Conservation (phyloP, 2,113 vertebrate genomes). For the Ailuropoda melanoleuca region DNA sequence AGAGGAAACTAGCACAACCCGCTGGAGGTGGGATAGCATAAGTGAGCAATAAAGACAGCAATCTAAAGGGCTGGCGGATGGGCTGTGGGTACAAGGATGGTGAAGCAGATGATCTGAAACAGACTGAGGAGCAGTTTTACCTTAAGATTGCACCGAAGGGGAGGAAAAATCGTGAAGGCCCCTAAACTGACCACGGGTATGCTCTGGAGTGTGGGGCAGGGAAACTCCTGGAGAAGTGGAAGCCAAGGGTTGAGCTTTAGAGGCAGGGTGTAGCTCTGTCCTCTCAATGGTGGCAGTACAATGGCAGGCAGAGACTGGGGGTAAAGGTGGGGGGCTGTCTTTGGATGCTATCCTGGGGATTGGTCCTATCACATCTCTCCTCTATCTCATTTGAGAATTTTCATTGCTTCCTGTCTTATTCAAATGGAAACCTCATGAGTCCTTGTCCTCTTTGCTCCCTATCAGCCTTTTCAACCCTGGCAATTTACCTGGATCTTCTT, state of each 20-base stretch:
- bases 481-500: neutral
- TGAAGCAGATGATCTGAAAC: neutral
- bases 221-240: neutral
- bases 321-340: neutral
- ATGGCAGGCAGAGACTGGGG: neutral
- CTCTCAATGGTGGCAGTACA: neutral
- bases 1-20: neutral
- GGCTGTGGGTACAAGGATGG: neutral
- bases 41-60: neutral
- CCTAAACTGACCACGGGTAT: neutral
- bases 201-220: neutral
- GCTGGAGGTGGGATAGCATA: neutral
- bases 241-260: neutral
- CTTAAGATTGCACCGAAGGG: neutral
- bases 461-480: neutral
- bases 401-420: neutral
- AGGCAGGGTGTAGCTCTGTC: neutral
- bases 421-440: neutral
- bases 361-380: neutral
- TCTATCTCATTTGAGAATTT: neutral
- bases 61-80: neutral
- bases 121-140: neutral
- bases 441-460: neutral
- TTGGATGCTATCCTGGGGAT: neutral
- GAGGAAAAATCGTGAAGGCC: neutral